These are phyloP conservation scores for Lindbergichthys nudifrons DNA, from an alignment of 2,797 vertebrate species.

Conservation along the genomic window DNA sequence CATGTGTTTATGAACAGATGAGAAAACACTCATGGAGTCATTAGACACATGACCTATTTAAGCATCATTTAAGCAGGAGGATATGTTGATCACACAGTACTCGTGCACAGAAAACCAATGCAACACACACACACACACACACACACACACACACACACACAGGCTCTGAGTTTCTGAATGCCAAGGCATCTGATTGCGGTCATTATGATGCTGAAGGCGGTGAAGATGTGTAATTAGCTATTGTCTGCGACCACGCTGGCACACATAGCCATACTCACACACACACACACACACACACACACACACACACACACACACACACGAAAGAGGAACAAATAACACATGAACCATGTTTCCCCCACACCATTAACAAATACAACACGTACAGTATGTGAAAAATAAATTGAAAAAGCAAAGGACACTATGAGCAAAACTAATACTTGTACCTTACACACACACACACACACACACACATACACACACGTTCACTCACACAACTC, in stretches of 20 bases:
- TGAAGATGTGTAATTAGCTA: slow-evolving; percentile 62
- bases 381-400: neutral
- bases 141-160: neutral
- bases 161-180: slow-evolving; percentile 21
- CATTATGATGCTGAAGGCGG: slow-evolving; percentile 55
- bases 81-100: neutral
- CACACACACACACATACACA: neutral
- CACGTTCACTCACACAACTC: neutral
- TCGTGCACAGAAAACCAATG: neutral
- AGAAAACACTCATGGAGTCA: neutral
- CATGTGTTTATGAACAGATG: neutral
- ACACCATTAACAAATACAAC: slow-evolving; percentile 4
- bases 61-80: neutral
- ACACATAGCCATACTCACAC: neutral
- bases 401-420: slow-evolving; percentile 3
- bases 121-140: neutral
- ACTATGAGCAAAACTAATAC: neutral
- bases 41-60: neutral
- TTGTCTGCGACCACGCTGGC: slow-evolving; percentile 42
- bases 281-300: neutral
- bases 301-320: neutral
- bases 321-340: neutral
- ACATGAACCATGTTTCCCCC: neutral
- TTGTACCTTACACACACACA: neutral
- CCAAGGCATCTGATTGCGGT: slow-evolving; percentile 53